These are phyloP conservation scores for Tenodera sinensis DNA, from an alignment of 2,888 invertebrate species.

Conservation along the genomic window DNA sequence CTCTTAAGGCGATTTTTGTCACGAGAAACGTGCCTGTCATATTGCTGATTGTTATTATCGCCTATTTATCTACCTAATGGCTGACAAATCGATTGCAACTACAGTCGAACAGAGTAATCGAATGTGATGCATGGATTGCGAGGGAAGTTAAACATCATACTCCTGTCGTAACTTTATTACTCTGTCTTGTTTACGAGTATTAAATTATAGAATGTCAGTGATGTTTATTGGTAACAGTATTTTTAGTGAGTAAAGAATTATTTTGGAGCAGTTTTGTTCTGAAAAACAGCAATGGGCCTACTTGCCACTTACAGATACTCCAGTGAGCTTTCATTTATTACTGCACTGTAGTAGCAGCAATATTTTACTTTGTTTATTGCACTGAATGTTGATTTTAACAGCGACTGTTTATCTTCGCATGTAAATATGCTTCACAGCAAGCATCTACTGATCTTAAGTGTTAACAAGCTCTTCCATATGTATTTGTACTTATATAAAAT, in stretches of 20 bases:
- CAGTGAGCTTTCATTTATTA: background rate
- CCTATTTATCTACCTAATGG: background rate
- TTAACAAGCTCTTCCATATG: too few species aligned
- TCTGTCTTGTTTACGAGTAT: background rate
- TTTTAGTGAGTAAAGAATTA: background rate
- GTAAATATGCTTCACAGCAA: background rate
- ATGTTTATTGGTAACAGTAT: background rate
- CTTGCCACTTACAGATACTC: background rate
- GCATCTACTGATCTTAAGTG: too few species aligned
- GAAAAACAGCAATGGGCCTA: background rate
- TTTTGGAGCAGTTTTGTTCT: background rate
- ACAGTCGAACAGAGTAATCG: background rate
- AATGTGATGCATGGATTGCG: background rate
- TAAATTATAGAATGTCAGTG: background rate
- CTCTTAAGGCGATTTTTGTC: background rate
- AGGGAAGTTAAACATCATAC: background rate
- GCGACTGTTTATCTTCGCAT: background rate
- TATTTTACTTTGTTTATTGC: background rate
- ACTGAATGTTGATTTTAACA: background rate
- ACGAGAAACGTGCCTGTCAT: background rate
- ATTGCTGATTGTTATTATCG: background rate
- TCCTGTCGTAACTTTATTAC: background rate
- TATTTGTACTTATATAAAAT: too few species aligned
- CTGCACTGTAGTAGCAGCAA: too few species aligned
- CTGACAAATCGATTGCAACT: background rate